These are phyloP conservation scores for Agrenia bidenticulata DNA, from an alignment of 2,888 invertebrate genomes.

Conservation along the genomic window DNA sequence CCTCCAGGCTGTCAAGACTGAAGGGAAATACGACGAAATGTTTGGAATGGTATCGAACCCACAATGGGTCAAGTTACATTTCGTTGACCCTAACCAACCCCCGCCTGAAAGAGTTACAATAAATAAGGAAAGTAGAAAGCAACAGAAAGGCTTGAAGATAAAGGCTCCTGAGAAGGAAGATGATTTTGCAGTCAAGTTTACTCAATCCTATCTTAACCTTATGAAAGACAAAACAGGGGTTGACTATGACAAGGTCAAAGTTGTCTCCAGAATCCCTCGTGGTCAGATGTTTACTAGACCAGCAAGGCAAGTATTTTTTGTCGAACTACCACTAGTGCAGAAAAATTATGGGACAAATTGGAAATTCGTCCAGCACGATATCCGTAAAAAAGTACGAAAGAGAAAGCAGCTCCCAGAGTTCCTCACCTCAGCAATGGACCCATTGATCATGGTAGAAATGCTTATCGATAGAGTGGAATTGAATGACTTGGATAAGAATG, in stretches of 20 bases:
- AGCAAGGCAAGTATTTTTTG: constrained; percentile 23
- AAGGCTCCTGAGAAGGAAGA: neutral
- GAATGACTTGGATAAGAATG: neutral
- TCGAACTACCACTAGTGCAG: constrained; percentile 20
- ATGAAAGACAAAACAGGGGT: neutral
- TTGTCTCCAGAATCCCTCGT: neutral
- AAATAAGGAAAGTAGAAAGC: neutral
- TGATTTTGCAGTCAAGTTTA: neutral
- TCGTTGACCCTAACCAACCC: constrained; percentile 6
- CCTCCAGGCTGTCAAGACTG: constrained; percentile 2
- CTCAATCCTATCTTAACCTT: neutral
- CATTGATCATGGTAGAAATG: neutral
- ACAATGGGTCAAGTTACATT: constrained; percentile 15
- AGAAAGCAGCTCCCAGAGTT: constrained; percentile 7
- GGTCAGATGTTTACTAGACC: constrained; percentile 12
- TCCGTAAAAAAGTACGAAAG: constrained; percentile 13
- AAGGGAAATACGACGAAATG: neutral
- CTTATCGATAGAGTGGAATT: neutral
- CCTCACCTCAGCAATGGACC: constrained; percentile 22
- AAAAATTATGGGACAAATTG: constrained; percentile 33
- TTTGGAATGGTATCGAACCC: constrained; percentile 14
- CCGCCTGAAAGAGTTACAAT: neutral
- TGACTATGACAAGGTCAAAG: constrained; percentile 3
- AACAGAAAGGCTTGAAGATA: neutral
- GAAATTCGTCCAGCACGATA: constrained; percentile 23